Base-by-base conservation (phyloP, 2,113 vertebrate genomes). In the Trematomus loennbergii region DNA sequence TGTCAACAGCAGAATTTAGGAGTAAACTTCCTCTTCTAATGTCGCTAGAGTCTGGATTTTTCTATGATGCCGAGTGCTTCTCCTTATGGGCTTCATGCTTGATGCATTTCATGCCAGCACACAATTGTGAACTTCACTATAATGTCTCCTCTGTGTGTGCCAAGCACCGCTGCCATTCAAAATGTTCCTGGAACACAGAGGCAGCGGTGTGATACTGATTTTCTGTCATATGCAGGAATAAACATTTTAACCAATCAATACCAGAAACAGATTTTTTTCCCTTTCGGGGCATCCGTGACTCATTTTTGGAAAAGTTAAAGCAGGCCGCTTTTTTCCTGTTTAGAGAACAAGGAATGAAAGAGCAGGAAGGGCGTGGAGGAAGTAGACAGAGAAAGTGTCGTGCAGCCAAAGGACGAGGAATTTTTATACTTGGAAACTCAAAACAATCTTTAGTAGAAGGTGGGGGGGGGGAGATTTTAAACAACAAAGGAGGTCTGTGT, bases 161-260 rank as follows among this genome's bases (percentile, higher is more conserved):
- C 89, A 89, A 61, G 66, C 53, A 62, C 16, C 7, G 18, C 72
- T 78, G 86, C 86, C 81, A 88, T 63, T 79, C 54, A 73, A 90
- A 4, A 84, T 81, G 78, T 67, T 68, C 70, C 48, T 79, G 60
- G 61, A 84, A 54, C 68, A 81, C 75, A 50, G 50, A 77, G 50
- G 75, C 71, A 49, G 29, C 1, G 3, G 68, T 33, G 48, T 78
- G 52, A 60, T 50, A 69, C 55, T 54, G 76, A 72, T 82, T 79
- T 82, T 87, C 52, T 82, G 79, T 85, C 65, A 83, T 81, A 81
- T 71, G 52, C 40, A 58, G 79, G 78, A 85, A 91, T 87, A 92
- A 89, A 87, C 90, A 86, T 82, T 91, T 89, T 52, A 84, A 50
- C 36, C 58, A 58, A 77, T 88, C 63, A 75, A 79, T 93, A 78